Base-by-base conservation (phyloP, 2,797 vertebrate genomes). In the Myripristis murdjan region DNA sequence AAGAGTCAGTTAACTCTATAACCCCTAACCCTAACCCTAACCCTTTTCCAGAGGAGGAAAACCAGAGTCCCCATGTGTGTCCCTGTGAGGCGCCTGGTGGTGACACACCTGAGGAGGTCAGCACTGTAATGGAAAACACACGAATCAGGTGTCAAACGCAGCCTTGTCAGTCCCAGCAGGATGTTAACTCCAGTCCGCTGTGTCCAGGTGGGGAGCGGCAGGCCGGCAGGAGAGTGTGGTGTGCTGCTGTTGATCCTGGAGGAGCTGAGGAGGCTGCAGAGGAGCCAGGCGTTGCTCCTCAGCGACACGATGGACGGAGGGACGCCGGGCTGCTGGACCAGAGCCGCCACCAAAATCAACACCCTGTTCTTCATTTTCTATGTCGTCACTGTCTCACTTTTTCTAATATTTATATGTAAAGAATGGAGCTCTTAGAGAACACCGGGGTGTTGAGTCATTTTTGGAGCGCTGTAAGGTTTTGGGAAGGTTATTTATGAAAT, bases 301-400 rank as follows among this genome's bases (percentile, higher is more conserved):
- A 4, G 18, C 68, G 10, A 15, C 70, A 61, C 62, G 1, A 18
- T 49, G 10, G 24, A 61, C 0, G 22, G 22, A 8, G 54, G 47
- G 41, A 85, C 44, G 47, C 55, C 8, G 0, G 0, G 15, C 1
- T 49, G 14, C 41, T 90, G 83, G 91, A 66, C 52, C 33, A 78
- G 55, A 64, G 8, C 68, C 58, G 90, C 91, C 12, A 8, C 12
- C 11, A 82, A 55, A 23, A 85, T 92, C 81, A 88, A 94, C 83
- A 70, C 4, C 26, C 73, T 1, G 2, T 95, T 91, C 73, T 87
- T 90, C 20, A 14, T 69, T 20, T 77, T 91, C 66, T 94, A 94
- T 26, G 0, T 91, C 24, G 33, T 33, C 61, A 37, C 67, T 0
- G 82, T 89, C 48, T 58, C 16, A 0, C 62, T 90, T 22, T 93